Evolutionary conservation across 2,888 invertebrate genomes (phyloP).

Genomic region (Mimas tiliae): DNA sequence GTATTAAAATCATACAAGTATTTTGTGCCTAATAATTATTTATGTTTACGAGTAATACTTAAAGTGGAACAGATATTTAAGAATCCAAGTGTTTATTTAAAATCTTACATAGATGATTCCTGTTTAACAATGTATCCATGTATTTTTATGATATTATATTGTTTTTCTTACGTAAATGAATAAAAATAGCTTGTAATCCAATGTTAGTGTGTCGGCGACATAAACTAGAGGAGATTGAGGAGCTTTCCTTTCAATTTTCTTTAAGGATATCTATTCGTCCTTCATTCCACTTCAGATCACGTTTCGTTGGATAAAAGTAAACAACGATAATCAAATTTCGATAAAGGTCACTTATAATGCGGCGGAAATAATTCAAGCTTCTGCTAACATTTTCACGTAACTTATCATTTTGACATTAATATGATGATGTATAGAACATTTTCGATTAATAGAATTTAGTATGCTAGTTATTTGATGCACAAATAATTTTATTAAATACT

Average conservation of each 20-base stretch:
- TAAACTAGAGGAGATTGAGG: background rate
- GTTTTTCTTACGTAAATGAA: background rate
- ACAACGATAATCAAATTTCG: slow-evolving; percentile 23
- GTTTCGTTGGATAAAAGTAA: slow-evolving; percentile 18
- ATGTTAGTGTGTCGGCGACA: background rate
- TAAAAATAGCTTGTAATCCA: background rate
- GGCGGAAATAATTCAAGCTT: background rate
- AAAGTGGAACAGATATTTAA: too few relatives aligned
- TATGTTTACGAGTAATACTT: too few relatives aligned
- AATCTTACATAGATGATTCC: too few relatives aligned
- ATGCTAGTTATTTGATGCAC: too few relatives aligned
- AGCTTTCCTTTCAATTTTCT: slow-evolving; percentile 35
- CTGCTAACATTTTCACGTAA: background rate
- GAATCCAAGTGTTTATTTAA: too few relatives aligned
- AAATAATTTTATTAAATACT: too few relatives aligned
- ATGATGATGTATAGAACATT: background rate
- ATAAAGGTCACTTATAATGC: slow-evolving; percentile 17
- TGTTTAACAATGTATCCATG: too few relatives aligned
- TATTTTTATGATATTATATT: too few relatives aligned
- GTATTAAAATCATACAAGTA: too few relatives aligned
- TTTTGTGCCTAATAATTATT: too few relatives aligned
- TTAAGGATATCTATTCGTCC: slow-evolving; percentile 20
- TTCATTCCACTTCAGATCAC: slow-evolving; percentile 20
- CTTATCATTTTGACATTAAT: background rate
- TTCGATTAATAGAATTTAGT: background rate